These are phyloP conservation scores for Stigmatopora nigra DNA, from an alignment of 2,113 vertebrate genomes.

Conservation along the genomic window DNA sequence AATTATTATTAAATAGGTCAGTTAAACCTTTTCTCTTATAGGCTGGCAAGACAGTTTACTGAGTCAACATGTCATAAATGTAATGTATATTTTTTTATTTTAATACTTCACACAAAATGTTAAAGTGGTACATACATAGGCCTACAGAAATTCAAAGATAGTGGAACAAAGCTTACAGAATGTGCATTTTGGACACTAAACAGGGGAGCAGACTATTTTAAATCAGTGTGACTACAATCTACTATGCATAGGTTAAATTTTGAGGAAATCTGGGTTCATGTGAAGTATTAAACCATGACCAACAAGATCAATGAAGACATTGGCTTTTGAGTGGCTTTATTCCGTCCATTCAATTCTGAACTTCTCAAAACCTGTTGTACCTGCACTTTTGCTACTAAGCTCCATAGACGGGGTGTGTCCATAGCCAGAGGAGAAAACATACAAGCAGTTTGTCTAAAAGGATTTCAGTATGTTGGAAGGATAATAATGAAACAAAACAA, in stretches of 20 bases:
- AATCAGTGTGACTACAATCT: neutral
- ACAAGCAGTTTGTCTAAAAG: neutral
- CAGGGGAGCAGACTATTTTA: neutral
- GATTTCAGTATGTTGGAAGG: neutral
- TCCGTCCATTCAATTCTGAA: neutral
- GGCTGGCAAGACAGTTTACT: neutral
- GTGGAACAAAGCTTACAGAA: neutral
- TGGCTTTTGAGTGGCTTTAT: neutral
- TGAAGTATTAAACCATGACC: neutral
- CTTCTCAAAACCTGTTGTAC: slow-evolving; percentile 34
- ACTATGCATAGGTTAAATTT: neutral
- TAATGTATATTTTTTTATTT: neutral
- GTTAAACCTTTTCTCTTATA: neutral
- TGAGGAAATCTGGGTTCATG: neutral
- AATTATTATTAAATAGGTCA: neutral
- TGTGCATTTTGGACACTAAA: neutral
- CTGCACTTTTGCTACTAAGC: slow-evolving; percentile 10
- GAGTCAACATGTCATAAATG: neutral
- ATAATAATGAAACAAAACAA: neutral
- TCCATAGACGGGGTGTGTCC: slow-evolving; percentile 12
- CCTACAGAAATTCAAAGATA: neutral
- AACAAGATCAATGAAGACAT: neutral
- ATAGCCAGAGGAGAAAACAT: neutral
- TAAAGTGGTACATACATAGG: neutral
- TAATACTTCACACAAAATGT: neutral